Conservation (phyloP, 1,140 invertebrate genomes). For the Araneus ventricosus region DNA sequence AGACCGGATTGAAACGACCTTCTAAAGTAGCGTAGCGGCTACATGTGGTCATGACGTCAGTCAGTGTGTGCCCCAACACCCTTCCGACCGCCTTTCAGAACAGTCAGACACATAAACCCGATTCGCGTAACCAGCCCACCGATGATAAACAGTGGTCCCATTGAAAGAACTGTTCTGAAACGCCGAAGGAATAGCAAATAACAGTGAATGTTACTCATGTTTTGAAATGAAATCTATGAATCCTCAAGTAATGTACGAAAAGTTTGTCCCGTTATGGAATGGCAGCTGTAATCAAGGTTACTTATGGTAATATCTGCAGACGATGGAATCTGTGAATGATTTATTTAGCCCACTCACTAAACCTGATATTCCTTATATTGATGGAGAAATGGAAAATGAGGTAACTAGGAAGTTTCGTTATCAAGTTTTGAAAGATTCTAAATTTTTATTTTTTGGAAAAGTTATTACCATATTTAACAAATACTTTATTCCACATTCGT, state of each 20-base stretch:
- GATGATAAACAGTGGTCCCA: background rate
- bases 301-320: background rate
- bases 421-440: too few species aligned
- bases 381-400: slow-evolving; percentile 67
- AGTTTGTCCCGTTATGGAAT: background rate
- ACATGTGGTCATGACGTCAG: slow-evolving; percentile 63
- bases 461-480: too few species aligned
- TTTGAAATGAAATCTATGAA: background rate
- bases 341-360: slow-evolving; percentile 41
- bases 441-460: too few species aligned
- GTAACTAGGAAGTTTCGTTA: background rate
- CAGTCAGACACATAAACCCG: background rate
- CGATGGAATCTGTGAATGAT: slow-evolving; percentile 62
- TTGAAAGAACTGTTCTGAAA: background rate
- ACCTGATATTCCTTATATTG: slow-evolving; percentile 67
- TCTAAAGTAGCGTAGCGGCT: slow-evolving; percentile 35
- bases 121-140: background rate
- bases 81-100: background rate
- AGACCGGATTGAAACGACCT: slow-evolving; percentile 74
- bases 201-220: too few species aligned
- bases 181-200: background rate
- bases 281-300: too few species aligned
- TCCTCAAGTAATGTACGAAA: background rate
- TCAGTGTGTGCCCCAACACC: background rate
- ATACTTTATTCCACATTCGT: too few species aligned